Conservation (phyloP, 2,888 invertebrate species). For the Sinhomidia bicolor region DNA sequence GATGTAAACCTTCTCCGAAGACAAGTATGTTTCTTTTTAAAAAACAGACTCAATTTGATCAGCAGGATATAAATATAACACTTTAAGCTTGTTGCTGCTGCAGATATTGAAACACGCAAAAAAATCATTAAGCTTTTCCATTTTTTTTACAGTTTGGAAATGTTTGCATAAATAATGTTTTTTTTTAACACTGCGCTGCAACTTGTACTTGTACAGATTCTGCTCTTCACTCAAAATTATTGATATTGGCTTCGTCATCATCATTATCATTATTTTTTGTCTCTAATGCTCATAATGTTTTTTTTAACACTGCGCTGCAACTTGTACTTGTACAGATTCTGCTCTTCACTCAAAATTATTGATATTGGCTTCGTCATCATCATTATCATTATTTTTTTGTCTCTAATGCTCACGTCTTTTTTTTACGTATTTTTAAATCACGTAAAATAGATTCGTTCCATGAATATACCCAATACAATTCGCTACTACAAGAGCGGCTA, state of each 20-base stretch:
- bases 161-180: constrained; percentile 3
- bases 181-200: background rate
- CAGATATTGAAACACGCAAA: background rate
- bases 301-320: background rate
- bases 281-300: background rate
- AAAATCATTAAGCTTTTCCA: background rate
- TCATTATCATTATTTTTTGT: background rate
- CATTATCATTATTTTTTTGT: background rate
- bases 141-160: constrained; percentile 13
- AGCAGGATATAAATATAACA: background rate
- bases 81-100: no score
- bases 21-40: constrained; percentile 69
- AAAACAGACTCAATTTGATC: background rate
- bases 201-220: no score
- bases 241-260: background rate
- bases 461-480: constrained; percentile 77
- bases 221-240: constrained; percentile 14
- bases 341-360: constrained; percentile 8
- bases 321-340: no score
- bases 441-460: constrained; percentile 77
- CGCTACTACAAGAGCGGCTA: constrained; percentile 79
- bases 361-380: background rate
- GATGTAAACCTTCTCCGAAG: constrained; percentile 77
- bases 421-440: no score
- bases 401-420: background rate